Conservation (phyloP, 2,888 invertebrate species). For the Micropterix aruncella region DNA sequence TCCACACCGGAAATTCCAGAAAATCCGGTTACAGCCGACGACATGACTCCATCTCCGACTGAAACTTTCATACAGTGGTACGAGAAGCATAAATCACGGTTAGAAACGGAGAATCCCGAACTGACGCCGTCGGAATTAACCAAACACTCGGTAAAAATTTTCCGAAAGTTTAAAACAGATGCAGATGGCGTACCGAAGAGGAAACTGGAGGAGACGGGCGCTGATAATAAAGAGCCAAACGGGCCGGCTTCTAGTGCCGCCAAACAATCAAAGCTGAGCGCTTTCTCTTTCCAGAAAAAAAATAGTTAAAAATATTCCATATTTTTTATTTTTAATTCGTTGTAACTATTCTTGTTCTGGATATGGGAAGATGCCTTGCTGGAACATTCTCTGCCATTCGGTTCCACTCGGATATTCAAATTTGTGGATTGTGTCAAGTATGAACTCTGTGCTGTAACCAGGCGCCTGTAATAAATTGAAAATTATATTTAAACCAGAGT, state of each 20-base stretch:
- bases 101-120: conserved; percentile 42
- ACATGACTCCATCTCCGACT: conserved; percentile 22
- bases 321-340: background rate
- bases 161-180: conserved; percentile 24
- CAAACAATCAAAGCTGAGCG: conserved; percentile 35
- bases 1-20: conserved; percentile 17
- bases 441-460: conserved; percentile 75
- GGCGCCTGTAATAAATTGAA: conserved; percentile 35
- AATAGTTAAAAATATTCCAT: background rate
- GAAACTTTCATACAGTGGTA: conserved; percentile 48
- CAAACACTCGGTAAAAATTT: conserved; percentile 36
- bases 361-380: conserved; percentile 39
- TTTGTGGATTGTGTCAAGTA: conserved; percentile 47
- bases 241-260: conserved; percentile 20
- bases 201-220: conserved; percentile 3
- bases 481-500: background rate
- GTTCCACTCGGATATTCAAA: conserved; percentile 67
- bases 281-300: conserved; percentile 29
- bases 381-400: conserved; percentile 58
- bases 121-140: conserved; percentile 38
- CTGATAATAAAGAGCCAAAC: conserved; percentile 15
- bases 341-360: conserved; percentile 17
- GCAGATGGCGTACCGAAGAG: conserved; percentile 14
- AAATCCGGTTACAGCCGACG: conserved; percentile 18
- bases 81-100: conserved; percentile 34